Evolutionary conservation across 2,888 invertebrate genomes (phyloP).

Genomic region (Orthonevra nobilis): DNA sequence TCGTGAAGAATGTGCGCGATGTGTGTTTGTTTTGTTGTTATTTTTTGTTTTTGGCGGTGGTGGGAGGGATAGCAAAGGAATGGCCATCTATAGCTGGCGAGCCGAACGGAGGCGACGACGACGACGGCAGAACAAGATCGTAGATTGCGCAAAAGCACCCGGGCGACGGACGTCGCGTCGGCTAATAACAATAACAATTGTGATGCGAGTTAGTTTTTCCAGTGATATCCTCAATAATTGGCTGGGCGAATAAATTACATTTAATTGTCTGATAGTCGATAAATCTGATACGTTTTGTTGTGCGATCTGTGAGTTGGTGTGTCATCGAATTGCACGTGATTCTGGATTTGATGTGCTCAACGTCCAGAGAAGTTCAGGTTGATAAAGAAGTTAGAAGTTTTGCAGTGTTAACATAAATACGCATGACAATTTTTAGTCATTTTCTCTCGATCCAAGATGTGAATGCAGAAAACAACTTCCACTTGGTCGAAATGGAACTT

Average conservation of each 20-base stretch:
- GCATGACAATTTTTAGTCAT: constrained; percentile 20
- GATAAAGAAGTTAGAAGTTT: too few species aligned
- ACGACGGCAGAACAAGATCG: constrained; percentile 1
- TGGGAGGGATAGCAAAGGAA: too few species aligned
- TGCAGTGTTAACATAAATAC: not conserved
- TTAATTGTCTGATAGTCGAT: constrained; percentile 38
- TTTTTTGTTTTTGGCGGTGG: constrained; percentile 56
- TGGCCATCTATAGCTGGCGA: too few species aligned
- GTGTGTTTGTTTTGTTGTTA: constrained; percentile 63
- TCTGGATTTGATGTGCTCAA: not conserved
- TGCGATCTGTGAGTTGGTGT: constrained; percentile 8
- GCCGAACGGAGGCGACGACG: not conserved
- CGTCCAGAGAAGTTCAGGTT: constrained; percentile 19
- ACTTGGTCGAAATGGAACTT: too few species aligned
- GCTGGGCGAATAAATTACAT: constrained; percentile 50
- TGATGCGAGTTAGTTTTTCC: constrained; percentile 34
- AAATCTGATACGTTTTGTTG: constrained; percentile 18
- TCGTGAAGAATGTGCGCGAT: constrained; percentile 30
- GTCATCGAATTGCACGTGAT: constrained; percentile 48
- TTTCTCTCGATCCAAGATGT: constrained; percentile 27
- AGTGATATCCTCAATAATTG: constrained; percentile 52
- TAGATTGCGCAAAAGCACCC: constrained; percentile 55
- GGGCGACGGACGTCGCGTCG: not conserved
- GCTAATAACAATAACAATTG: constrained; percentile 47
- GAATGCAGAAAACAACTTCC: too few species aligned